phyloP scores from a whole-genome alignment of 2,888 invertebrate species.

The Baronia brevicornis region DNA sequence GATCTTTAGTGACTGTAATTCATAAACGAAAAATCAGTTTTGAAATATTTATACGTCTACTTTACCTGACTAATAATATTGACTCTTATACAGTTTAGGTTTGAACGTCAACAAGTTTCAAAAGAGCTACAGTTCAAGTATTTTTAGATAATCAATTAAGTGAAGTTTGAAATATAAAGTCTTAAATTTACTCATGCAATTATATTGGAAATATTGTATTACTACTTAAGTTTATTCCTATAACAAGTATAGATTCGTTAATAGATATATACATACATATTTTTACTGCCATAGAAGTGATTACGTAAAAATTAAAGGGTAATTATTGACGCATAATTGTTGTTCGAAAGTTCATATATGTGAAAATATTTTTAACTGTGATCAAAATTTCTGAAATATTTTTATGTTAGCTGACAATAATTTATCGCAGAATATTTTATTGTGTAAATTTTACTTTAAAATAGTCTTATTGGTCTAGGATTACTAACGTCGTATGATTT shows the following conservation, averaged over 20 bases:
- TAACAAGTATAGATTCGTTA: slow-evolving; percentile 1
- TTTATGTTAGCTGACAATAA: slow-evolving; percentile 10
- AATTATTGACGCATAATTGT: background rate
- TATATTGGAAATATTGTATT: slow-evolving; percentile 2
- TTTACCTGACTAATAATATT: too few species aligned
- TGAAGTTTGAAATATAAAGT: too few species aligned
- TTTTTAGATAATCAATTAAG: too few species aligned
- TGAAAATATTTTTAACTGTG: slow-evolving; percentile 15
- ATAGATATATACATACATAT: slow-evolving; percentile 1
- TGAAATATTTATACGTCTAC: slow-evolving; percentile 4
- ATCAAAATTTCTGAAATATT: slow-evolving; percentile 10
- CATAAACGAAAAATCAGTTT: background rate
- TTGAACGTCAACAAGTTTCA: too few species aligned
- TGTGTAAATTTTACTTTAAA: slow-evolving; percentile 14
- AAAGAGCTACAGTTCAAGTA: too few species aligned
- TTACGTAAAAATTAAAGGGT: background rate
- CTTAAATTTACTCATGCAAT: too few species aligned
- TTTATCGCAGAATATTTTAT: slow-evolving; percentile 8
- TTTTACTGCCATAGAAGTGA: slow-evolving; percentile 13
- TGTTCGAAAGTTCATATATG: background rate
- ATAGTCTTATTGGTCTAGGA: too few species aligned
- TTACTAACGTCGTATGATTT: too few species aligned
- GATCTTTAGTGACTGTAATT: background rate
- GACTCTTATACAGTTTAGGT: too few species aligned
- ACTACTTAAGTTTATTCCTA: background rate